Percentiles rank a stretch among this genome's conserved stretches.
phyloP scores from a whole-genome alignment of 1,140 invertebrate species.

The Drosophila ercepeae region DNA sequence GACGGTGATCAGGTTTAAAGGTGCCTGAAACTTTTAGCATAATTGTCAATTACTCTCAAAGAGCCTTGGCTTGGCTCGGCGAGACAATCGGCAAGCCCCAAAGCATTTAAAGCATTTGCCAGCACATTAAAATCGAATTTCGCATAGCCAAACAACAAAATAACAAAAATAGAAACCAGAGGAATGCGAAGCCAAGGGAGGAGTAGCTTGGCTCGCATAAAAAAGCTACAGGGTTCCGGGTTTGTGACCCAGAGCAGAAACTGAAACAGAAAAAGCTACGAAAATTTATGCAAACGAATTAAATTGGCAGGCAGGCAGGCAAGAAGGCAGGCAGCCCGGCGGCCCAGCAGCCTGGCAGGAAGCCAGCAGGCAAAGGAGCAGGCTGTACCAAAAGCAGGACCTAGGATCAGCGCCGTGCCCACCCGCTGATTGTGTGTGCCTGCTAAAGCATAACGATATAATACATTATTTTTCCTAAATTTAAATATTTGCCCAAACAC shows the following conservation, averaged over 20 bases:
- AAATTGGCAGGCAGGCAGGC: slow-evolving; percentile 72
- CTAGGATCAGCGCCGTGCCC: slow-evolving; percentile 27
- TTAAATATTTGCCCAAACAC: slow-evolving; percentile 65
- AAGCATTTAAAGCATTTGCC: slow-evolving; percentile 72
- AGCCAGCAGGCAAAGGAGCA: background rate
- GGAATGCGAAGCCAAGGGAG: background rate
- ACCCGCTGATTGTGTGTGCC: slow-evolving; percentile 58
- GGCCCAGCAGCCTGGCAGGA: slow-evolving; percentile 1
- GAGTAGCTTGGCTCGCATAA: slow-evolving; percentile 36
- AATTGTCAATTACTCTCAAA: slow-evolving; percentile 58
- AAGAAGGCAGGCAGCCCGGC: slow-evolving; percentile 32
- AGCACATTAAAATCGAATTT: slow-evolving; percentile 79
- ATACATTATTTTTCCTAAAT: slow-evolving; percentile 65
- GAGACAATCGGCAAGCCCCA: background rate
- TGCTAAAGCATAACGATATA: slow-evolving; percentile 40
- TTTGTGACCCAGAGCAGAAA: slow-evolving; percentile 49
- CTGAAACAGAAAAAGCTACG: slow-evolving; percentile 23
- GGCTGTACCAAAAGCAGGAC: background rate
- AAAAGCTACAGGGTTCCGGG: slow-evolving; percentile 62
- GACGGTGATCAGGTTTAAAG: slow-evolving; percentile 34
- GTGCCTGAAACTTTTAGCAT: slow-evolving; percentile 36
- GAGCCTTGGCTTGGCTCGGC: slow-evolving; percentile 1
- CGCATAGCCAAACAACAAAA: slow-evolving; percentile 65
- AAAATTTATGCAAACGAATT: slow-evolving; percentile 80
- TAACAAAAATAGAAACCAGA: slow-evolving; percentile 39